Evolutionary conservation across 2,797 vertebrate genomes (phyloP), one percentile per base, ranked within the genome.

Genomic region (Xiphorhynchus erythropygius): DNA sequence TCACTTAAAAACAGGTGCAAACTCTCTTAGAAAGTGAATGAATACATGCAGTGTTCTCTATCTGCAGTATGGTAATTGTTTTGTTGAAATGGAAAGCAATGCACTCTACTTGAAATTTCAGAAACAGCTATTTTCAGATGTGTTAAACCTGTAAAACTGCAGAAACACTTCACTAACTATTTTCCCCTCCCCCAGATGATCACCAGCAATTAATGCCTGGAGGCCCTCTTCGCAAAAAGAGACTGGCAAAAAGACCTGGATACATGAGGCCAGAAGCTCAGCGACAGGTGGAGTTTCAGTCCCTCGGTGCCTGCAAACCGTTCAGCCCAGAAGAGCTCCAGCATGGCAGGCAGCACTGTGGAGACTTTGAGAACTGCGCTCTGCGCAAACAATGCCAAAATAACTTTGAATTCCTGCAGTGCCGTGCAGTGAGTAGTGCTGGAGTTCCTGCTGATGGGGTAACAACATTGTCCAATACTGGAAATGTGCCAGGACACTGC

Each of bases 191-290:
- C 4, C 24, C 62, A 98, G 98, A 74, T 67, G 57, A 21, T 97
- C 95, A 84, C 89, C 97, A 96, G 53, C 93, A 97, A 15, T 95
- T 75, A 71, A 67, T 97, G 68, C 94, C 94, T 56, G 94, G 83
- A 10, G 94, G 52, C 25, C 91, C 88, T 56, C 82, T 91, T 59
- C 93, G n/a, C 85, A 97, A 95, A 65, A 98, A 98, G 97, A 98
- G 98, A 86, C 96, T 98, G 95, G 97, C 98, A 83, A 97, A 94
- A 92, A 97, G 97, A 87, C 98, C 98, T 1, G 98, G 98, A 52
- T 98, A 98, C 96, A 97, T 99, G 99, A 98, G 98, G 93, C 94
- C 95, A 42, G 95, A 98, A 55, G 96, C 96, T 68, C 87, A 96
- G 94, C 93, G 70, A 17, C 92, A 87, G 87, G 92, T 94, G 75